Evolutionary conservation across 2,113 vertebrate genomes (phyloP), one percentile per base, ranked within the genome.

Genomic region (Gopherus evgoodei): DNA sequence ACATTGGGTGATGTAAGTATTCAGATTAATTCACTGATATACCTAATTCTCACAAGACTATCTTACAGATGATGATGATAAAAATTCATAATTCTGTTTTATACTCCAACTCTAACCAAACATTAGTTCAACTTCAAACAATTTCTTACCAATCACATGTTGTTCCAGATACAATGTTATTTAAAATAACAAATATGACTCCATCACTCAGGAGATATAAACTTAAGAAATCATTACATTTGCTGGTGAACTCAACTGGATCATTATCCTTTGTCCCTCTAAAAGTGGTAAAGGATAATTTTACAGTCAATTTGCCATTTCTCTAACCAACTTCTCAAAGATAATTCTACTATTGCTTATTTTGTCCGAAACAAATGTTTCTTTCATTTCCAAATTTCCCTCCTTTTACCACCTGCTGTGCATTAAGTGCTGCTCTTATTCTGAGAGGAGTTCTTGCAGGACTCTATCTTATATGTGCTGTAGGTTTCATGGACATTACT

Each of bases 71-170:
- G 17, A 8, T 81, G 50, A 49, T 81, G 50, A 49, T 50, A 81
- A 49, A 65, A 31, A 10, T 84, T 35, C 62, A 62, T 29, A 31
- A 24, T 80, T 86, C 69, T 14, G 85, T 89, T 57, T 82, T 80
- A 22, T 1, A 0, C 6, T 89, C 83, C 75, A 11, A 50, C 22
- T 83, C 50, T 42, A 14, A 75, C 1, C 4, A 81, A 65, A 27
- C 59, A 79, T 89, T 93, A 76, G 38, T 78, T 81, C 31, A 90
- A 65, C 91, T 57, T 79, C 22, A 29, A 56, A 10, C 27, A 57
- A 83, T 83, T 92, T 94, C 57, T 91, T 11, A 47, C 80, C 47
- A 78, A 27, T 93, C 19, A 82, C 31, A 87, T 21, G 42, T 38
- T 75, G 7, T 79, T 92, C 29, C 44, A 91, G 27, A 91, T 21